Evolutionary conservation across 2,113 vertebrate genomes (phyloP).

Genomic region (Indri indri): DNA sequence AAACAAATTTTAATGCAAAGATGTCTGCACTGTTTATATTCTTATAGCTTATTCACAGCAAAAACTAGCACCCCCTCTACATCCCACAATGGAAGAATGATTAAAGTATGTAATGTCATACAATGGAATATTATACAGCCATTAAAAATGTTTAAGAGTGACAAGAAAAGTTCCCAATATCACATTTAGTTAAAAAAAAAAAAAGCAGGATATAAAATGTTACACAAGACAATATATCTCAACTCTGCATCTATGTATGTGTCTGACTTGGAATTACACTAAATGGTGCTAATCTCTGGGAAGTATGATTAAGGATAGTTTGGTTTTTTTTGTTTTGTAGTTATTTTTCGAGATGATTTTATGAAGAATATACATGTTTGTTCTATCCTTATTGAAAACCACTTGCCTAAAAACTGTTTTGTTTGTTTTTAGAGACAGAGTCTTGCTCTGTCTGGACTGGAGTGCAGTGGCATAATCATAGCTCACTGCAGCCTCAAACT

Average conservation of each 20-base stretch:
- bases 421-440: no score
- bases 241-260: neutral
- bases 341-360: slow-evolving; percentile 30
- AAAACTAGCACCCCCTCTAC: neutral
- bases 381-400: neutral
- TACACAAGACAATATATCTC: neutral
- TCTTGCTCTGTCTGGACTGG: no score
- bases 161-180: neutral
- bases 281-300: neutral
- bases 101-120: neutral
- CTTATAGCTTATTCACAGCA: neutral
- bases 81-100: neutral
- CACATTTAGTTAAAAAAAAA: neutral
- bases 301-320: neutral
- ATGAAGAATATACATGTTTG: neutral
- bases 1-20: neutral
- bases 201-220: neutral
- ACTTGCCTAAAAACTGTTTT: neutral
- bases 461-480: no score
- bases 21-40: slow-evolving; percentile 22
- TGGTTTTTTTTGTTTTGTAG: neutral
- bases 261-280: slow-evolving; percentile 2
- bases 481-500: no score
- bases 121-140: neutral
- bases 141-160: slow-evolving; percentile 13